phyloP scores from a whole-genome alignment of 2,797 vertebrate genomes.

The Furcifer pardalis region DNA sequence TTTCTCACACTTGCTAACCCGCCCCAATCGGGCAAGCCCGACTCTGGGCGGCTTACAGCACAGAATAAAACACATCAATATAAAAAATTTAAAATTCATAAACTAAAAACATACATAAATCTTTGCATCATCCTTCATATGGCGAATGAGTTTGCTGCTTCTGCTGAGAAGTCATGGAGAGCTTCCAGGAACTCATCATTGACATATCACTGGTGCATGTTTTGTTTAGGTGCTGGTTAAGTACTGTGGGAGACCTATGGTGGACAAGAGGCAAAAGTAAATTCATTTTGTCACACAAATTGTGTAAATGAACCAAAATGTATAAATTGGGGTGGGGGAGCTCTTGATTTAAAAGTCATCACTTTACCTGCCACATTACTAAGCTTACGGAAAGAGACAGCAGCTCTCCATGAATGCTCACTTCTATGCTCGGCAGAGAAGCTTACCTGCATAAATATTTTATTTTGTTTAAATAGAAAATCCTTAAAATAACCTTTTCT shows the following conservation, averaged over 20 bases:
- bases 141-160: not conserved
- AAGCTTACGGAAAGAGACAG: constrained; percentile 57
- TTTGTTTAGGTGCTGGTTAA: not conserved
- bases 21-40: too few relatives aligned
- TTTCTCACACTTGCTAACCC: too few relatives aligned
- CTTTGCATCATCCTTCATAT: not conserved
- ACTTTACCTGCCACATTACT: constrained; percentile 42
- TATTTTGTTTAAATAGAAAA: constrained; percentile 70
- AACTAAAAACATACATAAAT: not conserved
- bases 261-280: not conserved
- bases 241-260: not conserved
- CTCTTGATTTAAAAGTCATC: constrained; percentile 53
- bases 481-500: constrained; percentile 64
- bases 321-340: constrained; percentile 39
- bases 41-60: too few relatives aligned
- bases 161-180: not conserved
- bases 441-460: constrained; percentile 68
- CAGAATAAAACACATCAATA: too few relatives aligned
- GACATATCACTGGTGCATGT: not conserved
- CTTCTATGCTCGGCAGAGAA: constrained; percentile 59
- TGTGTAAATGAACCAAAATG: constrained; percentile 26
- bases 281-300: constrained; percentile 25
- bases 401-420: constrained; percentile 58
- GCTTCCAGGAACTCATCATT: not conserved
- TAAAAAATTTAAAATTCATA: too few relatives aligned